These are phyloP conservation scores for Ciconia maguari DNA, from an alignment of 2,113 vertebrate genomes.

Conservation along the genomic window DNA sequence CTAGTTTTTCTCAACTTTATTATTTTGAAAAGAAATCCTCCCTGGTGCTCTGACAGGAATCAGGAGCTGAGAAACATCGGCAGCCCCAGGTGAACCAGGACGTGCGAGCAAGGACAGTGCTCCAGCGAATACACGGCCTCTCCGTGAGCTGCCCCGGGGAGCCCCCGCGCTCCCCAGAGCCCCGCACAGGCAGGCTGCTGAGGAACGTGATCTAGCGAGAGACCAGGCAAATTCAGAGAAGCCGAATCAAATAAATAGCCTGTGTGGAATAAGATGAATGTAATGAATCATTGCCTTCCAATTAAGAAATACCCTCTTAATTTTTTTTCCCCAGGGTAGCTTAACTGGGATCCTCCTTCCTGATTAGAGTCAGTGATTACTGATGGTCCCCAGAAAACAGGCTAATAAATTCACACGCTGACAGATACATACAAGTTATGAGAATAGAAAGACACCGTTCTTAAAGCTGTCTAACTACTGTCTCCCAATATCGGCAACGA, in stretches of 20 bases:
- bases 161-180: background rate
- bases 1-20: background rate
- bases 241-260: background rate
- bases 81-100: background rate
- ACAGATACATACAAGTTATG: background rate
- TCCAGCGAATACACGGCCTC: rapidly evolving
- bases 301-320: background rate
- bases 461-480: background rate
- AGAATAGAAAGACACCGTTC: background rate
- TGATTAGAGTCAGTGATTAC: background rate
- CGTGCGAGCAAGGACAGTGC: rapidly evolving
- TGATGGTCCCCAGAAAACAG: background rate
- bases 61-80: background rate
- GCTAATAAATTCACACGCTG: background rate
- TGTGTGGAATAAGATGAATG: background rate
- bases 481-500: background rate
- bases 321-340: background rate
- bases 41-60: background rate
- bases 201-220: background rate
- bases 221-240: background rate
- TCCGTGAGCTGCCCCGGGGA: background rate
- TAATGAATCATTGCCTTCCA: background rate
- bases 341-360: background rate
- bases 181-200: background rate
- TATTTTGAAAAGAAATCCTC: background rate